Percentiles rank a stretch among this genome's conserved stretches.
These are phyloP conservation scores for Irena cyanogastra DNA, from an alignment of 2,113 vertebrate species.

Conservation along the genomic window DNA sequence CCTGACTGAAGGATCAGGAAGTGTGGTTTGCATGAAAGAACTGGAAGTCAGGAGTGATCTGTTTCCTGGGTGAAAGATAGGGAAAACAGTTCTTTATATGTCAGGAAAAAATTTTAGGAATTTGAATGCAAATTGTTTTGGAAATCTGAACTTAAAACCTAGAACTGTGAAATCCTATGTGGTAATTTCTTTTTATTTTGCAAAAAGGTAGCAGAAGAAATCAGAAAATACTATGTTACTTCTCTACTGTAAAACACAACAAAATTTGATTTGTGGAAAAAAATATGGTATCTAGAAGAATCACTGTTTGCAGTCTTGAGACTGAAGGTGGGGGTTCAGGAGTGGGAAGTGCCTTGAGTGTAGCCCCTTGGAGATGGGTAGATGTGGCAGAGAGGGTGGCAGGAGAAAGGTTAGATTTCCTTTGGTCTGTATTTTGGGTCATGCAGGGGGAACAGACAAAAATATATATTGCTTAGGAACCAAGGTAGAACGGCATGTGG, in stretches of 20 bases:
- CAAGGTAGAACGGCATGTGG: background rate
- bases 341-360: background rate
- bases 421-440: background rate
- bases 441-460: background rate
- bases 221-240: background rate
- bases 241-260: background rate
- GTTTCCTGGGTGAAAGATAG: background rate
- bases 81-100: background rate
- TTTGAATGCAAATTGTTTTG: background rate
- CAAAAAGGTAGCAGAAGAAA: background rate
- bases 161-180: background rate
- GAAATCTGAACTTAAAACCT: background rate
- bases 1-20: background rate
- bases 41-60: background rate
- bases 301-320: background rate
- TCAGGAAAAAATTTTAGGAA: background rate
- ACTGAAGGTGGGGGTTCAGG: background rate
- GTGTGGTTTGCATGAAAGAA: background rate
- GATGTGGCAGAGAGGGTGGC: background rate
- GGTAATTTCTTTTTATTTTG: background rate
- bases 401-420: background rate
- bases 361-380: background rate
- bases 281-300: background rate
- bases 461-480: background rate
- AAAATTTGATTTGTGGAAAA: no score